Evolutionary conservation across 2,888 invertebrate genomes (phyloP).

Genomic region (Leptinotarsa peninsularis): DNA sequence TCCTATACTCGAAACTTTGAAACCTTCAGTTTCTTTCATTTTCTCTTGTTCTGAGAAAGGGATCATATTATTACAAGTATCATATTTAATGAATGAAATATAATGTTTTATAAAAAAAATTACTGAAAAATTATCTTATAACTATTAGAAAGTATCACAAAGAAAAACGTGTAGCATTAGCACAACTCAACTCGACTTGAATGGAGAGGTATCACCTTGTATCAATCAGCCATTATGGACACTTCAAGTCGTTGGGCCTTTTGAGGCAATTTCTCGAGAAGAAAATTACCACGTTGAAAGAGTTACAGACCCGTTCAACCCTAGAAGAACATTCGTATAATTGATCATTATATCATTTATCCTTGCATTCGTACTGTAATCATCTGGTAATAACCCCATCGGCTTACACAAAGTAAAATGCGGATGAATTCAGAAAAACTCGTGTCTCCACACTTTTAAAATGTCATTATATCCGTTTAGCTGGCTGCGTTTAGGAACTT

Average conservation of each 20-base stretch:
- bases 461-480: conserved; percentile 56
- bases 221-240: conserved; percentile 8
- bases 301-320: conserved; percentile 21
- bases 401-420: conserved; percentile 38
- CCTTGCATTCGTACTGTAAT: conserved; percentile 49
- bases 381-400: conserved; percentile 49
- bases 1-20: too few species aligned
- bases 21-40: too few species aligned
- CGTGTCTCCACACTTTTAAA: conserved; percentile 56
- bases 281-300: conserved; percentile 26
- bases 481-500: conserved; percentile 46
- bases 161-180: too few species aligned
- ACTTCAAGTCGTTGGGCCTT: conserved; percentile 7
- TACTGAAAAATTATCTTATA: too few species aligned
- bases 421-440: conserved; percentile 43
- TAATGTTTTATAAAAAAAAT: too few species aligned
- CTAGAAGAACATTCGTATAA: conserved; percentile 33
- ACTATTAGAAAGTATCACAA: too few species aligned
- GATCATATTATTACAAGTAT: too few species aligned
- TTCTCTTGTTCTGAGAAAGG: too few species aligned
- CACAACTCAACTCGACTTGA: not conserved
- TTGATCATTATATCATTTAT: conserved; percentile 50
- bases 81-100: too few species aligned
- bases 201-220: not conserved
- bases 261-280: conserved; percentile 23